Conservation (phyloP, 2,888 invertebrate genomes). For the Ectemnius lituratus region DNA sequence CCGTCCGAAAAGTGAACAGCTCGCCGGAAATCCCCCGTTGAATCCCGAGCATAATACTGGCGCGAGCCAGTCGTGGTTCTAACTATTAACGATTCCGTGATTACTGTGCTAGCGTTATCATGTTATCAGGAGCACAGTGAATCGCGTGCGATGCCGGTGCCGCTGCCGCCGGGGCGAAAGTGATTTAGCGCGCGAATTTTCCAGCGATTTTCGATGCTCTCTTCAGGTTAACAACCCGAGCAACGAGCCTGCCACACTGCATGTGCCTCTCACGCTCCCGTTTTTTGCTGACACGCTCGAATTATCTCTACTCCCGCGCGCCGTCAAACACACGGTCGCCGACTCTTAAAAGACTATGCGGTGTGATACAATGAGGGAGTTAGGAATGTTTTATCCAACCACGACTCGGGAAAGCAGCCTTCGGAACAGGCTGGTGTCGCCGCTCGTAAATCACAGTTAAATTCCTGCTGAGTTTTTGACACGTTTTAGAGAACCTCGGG, state of each 20-base stretch:
- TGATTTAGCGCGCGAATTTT: slow-evolving; percentile 46
- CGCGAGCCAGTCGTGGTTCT: slow-evolving; percentile 18
- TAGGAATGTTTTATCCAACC: too few relatives aligned
- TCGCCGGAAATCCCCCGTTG: slow-evolving; percentile 35
- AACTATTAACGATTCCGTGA: slow-evolving; percentile 34
- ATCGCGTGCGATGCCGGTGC: slow-evolving; percentile 35
- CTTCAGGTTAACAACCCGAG: slow-evolving; percentile 29
- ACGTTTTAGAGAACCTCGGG: slow-evolving; percentile 51
- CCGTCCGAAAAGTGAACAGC: background rate
- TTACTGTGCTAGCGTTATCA: slow-evolving; percentile 24
- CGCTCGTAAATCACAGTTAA: slow-evolving; percentile 55
- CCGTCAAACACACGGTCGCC: background rate
- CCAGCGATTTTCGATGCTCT: slow-evolving; percentile 47
- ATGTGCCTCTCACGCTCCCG: background rate
- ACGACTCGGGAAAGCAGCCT: background rate
- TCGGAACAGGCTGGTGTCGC: slow-evolving; percentile 37
- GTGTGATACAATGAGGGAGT: too few relatives aligned
- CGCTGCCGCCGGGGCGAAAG: slow-evolving; percentile 32
- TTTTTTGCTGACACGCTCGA: slow-evolving; percentile 26
- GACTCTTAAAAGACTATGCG: too few relatives aligned
- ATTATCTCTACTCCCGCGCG: background rate
- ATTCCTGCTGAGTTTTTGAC: slow-evolving; percentile 47
- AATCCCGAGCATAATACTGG: slow-evolving; percentile 30
- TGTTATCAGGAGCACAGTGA: slow-evolving; percentile 30
- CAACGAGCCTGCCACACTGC: slow-evolving; percentile 6